phyloP scores from a whole-genome alignment of 2,888 invertebrate species.

The Rugalucina vietnamica region DNA sequence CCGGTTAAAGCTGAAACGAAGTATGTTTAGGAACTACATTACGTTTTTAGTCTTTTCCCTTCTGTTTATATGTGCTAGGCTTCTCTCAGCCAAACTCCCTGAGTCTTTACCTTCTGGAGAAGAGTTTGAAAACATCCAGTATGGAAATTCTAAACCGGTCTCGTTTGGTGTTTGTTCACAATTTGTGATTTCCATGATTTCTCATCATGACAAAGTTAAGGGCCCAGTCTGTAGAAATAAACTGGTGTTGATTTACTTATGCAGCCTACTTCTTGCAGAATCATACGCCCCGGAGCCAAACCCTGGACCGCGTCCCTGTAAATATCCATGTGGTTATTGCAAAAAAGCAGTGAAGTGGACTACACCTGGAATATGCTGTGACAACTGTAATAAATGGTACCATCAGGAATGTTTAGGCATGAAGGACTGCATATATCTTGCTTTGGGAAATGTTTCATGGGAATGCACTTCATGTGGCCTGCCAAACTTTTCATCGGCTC shows the following conservation, averaged over 20 bases:
- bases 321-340: slow-evolving; percentile 27
- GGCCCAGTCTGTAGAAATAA: slow-evolving; percentile 1
- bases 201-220: too few relatives aligned
- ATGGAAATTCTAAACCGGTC: too few relatives aligned
- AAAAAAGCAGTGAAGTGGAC: slow-evolving; percentile 16
- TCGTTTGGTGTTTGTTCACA: too few relatives aligned
- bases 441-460: slow-evolving; percentile 9
- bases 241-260: slow-evolving; percentile 17
- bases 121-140: too few relatives aligned
- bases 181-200: too few relatives aligned
- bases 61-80: too few relatives aligned
- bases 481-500: background rate
- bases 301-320: slow-evolving; percentile 20
- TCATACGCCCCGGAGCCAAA: slow-evolving; percentile 37
- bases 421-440: slow-evolving; percentile 11
- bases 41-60: too few relatives aligned
- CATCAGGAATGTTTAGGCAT: slow-evolving; percentile 31
- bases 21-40: too few relatives aligned
- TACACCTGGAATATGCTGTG: slow-evolving; percentile 17
- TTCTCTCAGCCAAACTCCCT: too few relatives aligned
- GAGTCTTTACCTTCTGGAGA: too few relatives aligned
- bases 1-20: too few relatives aligned
- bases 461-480: slow-evolving; percentile 25
- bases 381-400: slow-evolving; percentile 31
- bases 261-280: slow-evolving; percentile 28